A percentile compares a stretch with the other conserved stretches of the same genome.
These are phyloP conservation scores for Nannoperca australis DNA, from an alignment of 2,797 vertebrate species.

Conservation along the genomic window DNA sequence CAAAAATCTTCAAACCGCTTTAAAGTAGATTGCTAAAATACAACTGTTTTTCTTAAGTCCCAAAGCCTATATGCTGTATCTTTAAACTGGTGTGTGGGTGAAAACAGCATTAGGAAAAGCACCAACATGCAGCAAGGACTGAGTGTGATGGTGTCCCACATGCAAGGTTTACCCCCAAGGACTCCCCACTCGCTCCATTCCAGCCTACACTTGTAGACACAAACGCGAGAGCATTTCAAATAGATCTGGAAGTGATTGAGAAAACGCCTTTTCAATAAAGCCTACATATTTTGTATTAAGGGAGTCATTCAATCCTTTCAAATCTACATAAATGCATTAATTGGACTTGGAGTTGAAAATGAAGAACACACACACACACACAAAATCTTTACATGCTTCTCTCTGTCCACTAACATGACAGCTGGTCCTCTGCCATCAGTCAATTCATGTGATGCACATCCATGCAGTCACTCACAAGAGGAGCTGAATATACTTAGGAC, in stretches of 20 bases:
- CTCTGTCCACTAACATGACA: constrained; percentile 22
- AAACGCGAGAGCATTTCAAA: constrained; percentile 55
- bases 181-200: constrained; percentile 27
- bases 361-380: constrained; percentile 3
- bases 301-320: constrained; percentile 54
- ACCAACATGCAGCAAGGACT: constrained; percentile 66
- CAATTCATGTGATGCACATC: constrained; percentile 48
- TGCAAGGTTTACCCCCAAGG: constrained; percentile 55
- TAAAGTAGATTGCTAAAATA: not conserved
- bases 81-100: constrained; percentile 7
- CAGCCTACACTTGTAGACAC: constrained; percentile 13
- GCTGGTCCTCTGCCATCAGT: constrained; percentile 33
- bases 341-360: constrained; percentile 32
- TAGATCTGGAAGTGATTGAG: constrained; percentile 58
- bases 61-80: not conserved
- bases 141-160: constrained; percentile 37
- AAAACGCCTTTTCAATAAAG: constrained; percentile 5
- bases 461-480: constrained; percentile 61
- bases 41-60: not conserved
- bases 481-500: constrained; percentile 31
- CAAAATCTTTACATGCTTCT: constrained; percentile 57
- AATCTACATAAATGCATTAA: constrained; percentile 57
- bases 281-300: not conserved
- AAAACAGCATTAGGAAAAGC: constrained; percentile 23
- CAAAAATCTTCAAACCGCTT: too few relatives aligned